phyloP scores from a whole-genome alignment of 2,888 invertebrate genomes.

The Nycteola revayana region DNA sequence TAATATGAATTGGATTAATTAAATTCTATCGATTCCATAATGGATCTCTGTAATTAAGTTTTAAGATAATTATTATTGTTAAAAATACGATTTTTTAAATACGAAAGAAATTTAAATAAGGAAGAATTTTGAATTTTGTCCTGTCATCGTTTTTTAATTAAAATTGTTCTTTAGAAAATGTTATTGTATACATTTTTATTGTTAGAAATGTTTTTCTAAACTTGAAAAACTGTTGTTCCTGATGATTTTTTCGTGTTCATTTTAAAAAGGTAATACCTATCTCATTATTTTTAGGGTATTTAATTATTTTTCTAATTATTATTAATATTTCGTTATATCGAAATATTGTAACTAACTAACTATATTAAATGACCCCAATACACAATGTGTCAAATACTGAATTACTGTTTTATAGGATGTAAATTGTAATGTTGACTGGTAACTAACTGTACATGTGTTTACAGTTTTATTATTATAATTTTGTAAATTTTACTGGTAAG shows the following conservation, averaged over 20 bases:
- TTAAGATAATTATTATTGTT: slow-evolving; percentile 46
- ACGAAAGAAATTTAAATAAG: slow-evolving; percentile 26
- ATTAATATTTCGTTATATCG: slow-evolving; percentile 7
- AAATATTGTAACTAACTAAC: slow-evolving; percentile 17
- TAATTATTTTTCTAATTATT: slow-evolving; percentile 9
- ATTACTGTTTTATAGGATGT: slow-evolving; percentile 29
- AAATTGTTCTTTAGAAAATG: slow-evolving; percentile 33
- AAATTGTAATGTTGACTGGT: slow-evolving; percentile 29
- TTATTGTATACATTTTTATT: slow-evolving; percentile 28
- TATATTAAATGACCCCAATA: slow-evolving; percentile 28
- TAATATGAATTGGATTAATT: slow-evolving; percentile 10
- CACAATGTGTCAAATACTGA: slow-evolving; percentile 31
- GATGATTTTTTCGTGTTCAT: slow-evolving; percentile 15
- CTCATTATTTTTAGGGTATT: slow-evolving; percentile 6
- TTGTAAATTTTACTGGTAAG: slow-evolving; percentile 38
- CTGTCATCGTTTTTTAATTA: slow-evolving; percentile 33
- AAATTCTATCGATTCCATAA: slow-evolving; percentile 48
- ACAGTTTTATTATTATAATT: slow-evolving; percentile 34
- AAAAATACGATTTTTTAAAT: slow-evolving; percentile 37
- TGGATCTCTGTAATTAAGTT: slow-evolving; percentile 61
- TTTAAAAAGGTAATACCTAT: slow-evolving; percentile 6
- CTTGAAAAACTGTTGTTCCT: slow-evolving; percentile 35
- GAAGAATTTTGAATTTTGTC: slow-evolving; percentile 35
- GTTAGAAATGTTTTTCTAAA: slow-evolving; percentile 29
- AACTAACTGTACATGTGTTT: slow-evolving; percentile 22